Evolutionary conservation across 2,888 invertebrate species (phyloP), one percentile per base, ranked within the genome.

Genomic region (Aproaerema taeniolella): DNA sequence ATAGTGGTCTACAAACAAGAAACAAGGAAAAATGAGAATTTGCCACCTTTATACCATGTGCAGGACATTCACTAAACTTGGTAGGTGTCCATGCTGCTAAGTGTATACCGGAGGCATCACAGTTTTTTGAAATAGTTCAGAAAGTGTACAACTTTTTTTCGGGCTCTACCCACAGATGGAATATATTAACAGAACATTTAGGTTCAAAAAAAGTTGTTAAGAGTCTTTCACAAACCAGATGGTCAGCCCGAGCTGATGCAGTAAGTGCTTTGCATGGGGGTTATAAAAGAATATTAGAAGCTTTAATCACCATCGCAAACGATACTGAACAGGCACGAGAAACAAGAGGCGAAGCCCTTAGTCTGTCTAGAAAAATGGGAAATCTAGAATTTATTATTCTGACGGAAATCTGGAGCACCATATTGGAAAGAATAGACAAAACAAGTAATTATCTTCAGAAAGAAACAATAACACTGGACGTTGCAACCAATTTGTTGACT

Each of bases 21-120:
- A 58, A 64, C 11, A 49, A 55, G 40, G 49, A 61, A 34, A 42
- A 46, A 38, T 52, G 39, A 46, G 35, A 44, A 30, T 46, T 52
- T 28, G 58, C 60, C 17, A 31, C 41, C 38, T 58, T 39, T 43
- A 44, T 59, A 5, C 60, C 57, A 33, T 59, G 62, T 45, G 39
- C 49, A 13, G 57, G 43, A 32, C 55, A 64, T 49, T 58, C 49
- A 32, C 40, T 69, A 17, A 67, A 67, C 41, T 52, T 61, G 36
- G 53, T 45, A 7, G 47, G 45, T 33, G 39, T 36, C 5, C 37
- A 32, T 32, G 45, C 42, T 29, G 45, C 39, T 39, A 33, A 13
- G 32, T 33, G 42, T 30, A 30, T 28, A 34, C 30, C 44, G 39
- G 54, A 55, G 34, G 60, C 52, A 47, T 39, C 39, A 41, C 28